Evolutionary conservation across 2,797 vertebrate genomes (phyloP), one percentile per base, ranked within the genome.

Genomic region (Synanceia verrucosa): DNA sequence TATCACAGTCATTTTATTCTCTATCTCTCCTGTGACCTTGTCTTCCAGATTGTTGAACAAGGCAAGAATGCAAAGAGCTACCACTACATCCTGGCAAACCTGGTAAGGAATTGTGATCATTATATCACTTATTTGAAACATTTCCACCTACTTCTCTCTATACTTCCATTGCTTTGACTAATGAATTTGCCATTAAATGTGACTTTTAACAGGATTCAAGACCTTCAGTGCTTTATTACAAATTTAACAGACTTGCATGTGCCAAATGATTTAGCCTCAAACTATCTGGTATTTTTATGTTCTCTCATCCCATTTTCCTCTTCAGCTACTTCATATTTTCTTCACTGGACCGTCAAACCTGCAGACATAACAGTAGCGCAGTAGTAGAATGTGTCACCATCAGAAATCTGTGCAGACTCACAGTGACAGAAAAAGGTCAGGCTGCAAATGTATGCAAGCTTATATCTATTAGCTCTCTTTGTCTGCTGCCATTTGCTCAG

Each of bases 71-170:
- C 97, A 61, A 98, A 98, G 19, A 98, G 96, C 53, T 99, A 99
- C 88, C 98, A 99, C 90, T 99, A 99, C 93, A 99, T 99, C 82
- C 94, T 99, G 72, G 97, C 97, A 76, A 99, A 98, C 89, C 91
- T 99, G 97, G 98, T 99, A 94, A 98, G 97, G 83, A 72, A 16
- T 41, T 2, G 0, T 26, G 26, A 16, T 57, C 29, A 18, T 62
- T 6, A n/a, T 19, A 4, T 13, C 26, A 8, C 4, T 60, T 46
- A 11, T 53, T 34, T 41, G 3, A 2, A 36, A 23, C 7, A 51
- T 11, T 36, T 41, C 26, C 26, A 21, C 6, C 14, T 14, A 6
- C 16, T 19, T 23, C 19, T 47, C 41, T 6, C 5, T 12, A 41
- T 50, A 18, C 33, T 50, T 52, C 60, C 4, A 65, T n/a, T 26